Base-by-base conservation (phyloP, 2,797 vertebrate species). In the Uromys caudimaculatus region DNA sequence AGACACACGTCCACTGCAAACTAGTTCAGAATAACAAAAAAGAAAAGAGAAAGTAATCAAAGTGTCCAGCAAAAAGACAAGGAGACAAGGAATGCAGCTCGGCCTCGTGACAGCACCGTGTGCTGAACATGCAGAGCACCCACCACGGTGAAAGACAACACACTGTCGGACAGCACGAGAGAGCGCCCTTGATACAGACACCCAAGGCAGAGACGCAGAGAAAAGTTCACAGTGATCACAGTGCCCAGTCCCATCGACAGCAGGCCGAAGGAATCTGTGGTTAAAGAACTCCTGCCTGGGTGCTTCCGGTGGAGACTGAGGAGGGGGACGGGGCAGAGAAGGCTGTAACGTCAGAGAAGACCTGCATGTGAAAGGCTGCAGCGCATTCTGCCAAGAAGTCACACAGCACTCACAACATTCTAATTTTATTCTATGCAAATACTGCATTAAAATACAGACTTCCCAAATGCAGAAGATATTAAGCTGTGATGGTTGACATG, bases 371-470 rank as follows among this genome's bases (percentile, higher is more conserved):
- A 77, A 90, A 23, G 24, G 41, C 41, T 54, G 0, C 38, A 50
- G 56, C 24, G 11, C 6, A 64, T 86, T 91, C 71, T 93, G 7
- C 82, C 90, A 95, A 90, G 82, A 82, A 52, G 54, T 58, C 83
- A 90, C 67, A 84, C 0, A 73, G 19, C 21, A 73, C 35, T 83
- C 81, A 56, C 4, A 4, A 60, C 78, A 76, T 81, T 73, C 41
- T 50, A 64, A 76, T 93, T 75, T 76, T 69, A 76, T 17, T 69
- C 0, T 44, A 38, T 47, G 3, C 67, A 67, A 83, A 92, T 32
- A 38, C 13, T 32, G 6, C 47, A 78, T 41, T 85, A 90, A 89
- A 88, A 93, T 29, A 92, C 3, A 95, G 47, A 47, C 54, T 32
- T 50, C 75, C 52, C 64, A 71, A 71, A 35, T 69, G 56, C 41